Evolutionary conservation across 2,888 invertebrate species (phyloP), one percentile per base, ranked within the genome.

Genomic region (Pandemis heparana): DNA sequence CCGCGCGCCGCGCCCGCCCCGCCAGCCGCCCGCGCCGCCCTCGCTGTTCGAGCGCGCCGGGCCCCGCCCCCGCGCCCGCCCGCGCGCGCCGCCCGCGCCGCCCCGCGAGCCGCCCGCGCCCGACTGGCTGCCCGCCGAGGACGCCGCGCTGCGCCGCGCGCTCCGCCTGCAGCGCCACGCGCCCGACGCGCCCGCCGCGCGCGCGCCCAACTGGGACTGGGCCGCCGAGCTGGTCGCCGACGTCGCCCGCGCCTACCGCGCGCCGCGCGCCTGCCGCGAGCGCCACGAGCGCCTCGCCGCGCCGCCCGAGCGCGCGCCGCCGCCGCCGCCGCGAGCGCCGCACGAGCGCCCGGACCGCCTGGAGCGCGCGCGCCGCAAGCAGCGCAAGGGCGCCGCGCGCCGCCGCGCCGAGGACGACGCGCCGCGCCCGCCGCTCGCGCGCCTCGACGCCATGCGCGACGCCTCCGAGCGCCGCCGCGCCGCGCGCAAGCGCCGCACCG

Each of bases 191-290:
- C 86, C 93, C 96, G 75, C 97, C 97, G 76, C 97, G 97, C 98
- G 98, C 85, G 97, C 97, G 39, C 97, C 98, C 61, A 99, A 99
- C 94, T 99, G 99, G 99, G 99, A 99, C 88, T 96, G 99, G 86
- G 98, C 98, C 9, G 96, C 98, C 32, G 98, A 99, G 86, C 96
- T 97, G 81, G 98, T 99, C 1, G 98, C 97, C 89, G 96, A 97
- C 76, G 96, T 96, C n/a, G 97, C 98, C 64, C 96, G 98, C 79
- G 96, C 97, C 18, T 98, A 97, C 90, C 96, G 99, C 75, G 97
- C 98, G 53, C 96, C 98, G 18, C 98, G 98, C 85, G 98, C 99
- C 88, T 99, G 99, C 88, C 96, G 97, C 80, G 96, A 96, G 86
- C 96, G 99, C 46, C 99, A 98, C 90, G 99, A 99, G 88, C 96